Percentiles rank a stretch among this genome's conserved stretches.
Conservation (phyloP, 1,140 invertebrate species). For the Atopsyche davidsoni region DNA sequence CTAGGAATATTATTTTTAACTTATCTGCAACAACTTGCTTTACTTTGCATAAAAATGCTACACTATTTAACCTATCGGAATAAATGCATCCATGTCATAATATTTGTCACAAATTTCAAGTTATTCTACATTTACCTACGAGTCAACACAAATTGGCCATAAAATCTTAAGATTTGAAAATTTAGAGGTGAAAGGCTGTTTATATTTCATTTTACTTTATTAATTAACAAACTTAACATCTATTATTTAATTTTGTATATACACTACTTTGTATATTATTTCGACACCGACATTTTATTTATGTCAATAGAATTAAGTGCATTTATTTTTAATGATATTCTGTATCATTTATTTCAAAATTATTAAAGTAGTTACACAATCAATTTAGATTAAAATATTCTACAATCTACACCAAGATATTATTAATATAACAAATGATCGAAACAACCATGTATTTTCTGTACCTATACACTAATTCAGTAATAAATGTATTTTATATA, state of each 20-base stretch:
- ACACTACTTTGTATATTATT: constrained; percentile 26
- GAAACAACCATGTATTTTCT: neutral
- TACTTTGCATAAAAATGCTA: too few relatives aligned
- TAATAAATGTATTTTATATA: constrained; percentile 3
- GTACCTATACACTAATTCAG: constrained; percentile 3
- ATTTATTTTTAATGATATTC: neutral
- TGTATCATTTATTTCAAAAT: constrained; percentile 1
- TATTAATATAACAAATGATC: neutral
- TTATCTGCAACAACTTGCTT: too few relatives aligned
- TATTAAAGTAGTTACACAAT: constrained; percentile 3
- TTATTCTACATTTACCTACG: too few relatives aligned
- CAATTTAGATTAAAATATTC: constrained; percentile 8
- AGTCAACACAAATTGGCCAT: too few relatives aligned
- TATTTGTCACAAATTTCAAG: too few relatives aligned
- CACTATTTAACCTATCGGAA: too few relatives aligned
- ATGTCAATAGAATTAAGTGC: neutral
- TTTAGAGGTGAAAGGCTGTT: constrained; percentile 29
- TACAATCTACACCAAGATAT: constrained; percentile 3
- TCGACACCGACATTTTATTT: constrained; percentile 9
- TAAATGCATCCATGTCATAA: too few relatives aligned
- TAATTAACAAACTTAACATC: constrained; percentile 10
- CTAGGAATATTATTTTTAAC: too few relatives aligned
- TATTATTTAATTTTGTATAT: constrained; percentile 16
- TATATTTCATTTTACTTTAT: constrained; percentile 16
- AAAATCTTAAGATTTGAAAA: constrained; percentile 15